These are phyloP conservation scores for Sinelater perroti DNA, from an alignment of 2,888 invertebrate species.

Conservation along the genomic window DNA sequence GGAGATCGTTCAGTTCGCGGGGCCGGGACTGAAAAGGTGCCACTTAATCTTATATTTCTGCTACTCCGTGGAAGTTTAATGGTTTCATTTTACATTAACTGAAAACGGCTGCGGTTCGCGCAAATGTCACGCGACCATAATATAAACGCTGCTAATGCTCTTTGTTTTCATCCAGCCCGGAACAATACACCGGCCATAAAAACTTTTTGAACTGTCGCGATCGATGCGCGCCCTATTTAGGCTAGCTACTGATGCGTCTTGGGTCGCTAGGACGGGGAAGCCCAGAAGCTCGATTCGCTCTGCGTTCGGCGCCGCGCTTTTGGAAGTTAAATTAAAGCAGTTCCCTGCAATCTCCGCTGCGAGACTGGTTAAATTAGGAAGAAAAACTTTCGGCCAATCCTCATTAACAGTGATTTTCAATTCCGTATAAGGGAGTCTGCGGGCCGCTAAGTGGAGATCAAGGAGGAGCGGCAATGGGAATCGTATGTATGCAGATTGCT, in stretches of 20 bases:
- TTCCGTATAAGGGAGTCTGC: constrained; percentile 36
- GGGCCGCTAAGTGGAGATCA: constrained; percentile 34
- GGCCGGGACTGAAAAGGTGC: constrained; percentile 28
- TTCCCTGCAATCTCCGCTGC: constrained; percentile 9
- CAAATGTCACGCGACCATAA: constrained; percentile 33
- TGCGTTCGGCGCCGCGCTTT: constrained; percentile 17
- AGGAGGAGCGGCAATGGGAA: constrained; percentile 34
- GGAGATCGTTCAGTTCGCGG: constrained; percentile 11
- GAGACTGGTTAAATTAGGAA: constrained; percentile 37
- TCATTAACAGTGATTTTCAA: constrained; percentile 45
- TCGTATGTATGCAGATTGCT: constrained; percentile 46
- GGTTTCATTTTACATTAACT: constrained; percentile 27
- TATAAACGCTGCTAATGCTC: constrained; percentile 24
- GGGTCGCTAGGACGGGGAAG: neutral
- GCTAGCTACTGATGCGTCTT: neutral
- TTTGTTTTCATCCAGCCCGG: constrained; percentile 23
- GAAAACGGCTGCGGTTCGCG: constrained; percentile 27
- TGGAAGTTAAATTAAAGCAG: constrained; percentile 26
- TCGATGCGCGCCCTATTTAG: constrained; percentile 1
- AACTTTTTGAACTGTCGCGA: constrained; percentile 13
- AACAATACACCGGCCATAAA: constrained; percentile 15
- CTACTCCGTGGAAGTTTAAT: constrained; percentile 21
- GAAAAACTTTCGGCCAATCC: constrained; percentile 40
- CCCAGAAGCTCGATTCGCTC: constrained; percentile 7
- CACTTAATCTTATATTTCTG: constrained; percentile 23